Percentiles rank a stretch among this genome's conserved stretches.
These are phyloP conservation scores for Drosophila subquinaria DNA, from an alignment of 2,888 invertebrate species.

Conservation along the genomic window DNA sequence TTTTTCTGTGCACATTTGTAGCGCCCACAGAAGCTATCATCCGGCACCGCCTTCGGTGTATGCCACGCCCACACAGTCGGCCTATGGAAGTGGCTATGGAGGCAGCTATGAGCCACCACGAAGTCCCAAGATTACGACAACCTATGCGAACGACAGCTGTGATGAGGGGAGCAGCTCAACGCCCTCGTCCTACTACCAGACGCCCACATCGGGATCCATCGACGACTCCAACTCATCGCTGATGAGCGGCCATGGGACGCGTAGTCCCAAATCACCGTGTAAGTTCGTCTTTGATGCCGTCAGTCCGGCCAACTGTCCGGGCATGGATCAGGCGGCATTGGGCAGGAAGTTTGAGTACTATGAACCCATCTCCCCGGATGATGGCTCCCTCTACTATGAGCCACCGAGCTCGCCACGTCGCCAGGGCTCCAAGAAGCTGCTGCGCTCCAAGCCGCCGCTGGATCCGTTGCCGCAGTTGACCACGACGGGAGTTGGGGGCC, in stretches of 20 bases:
- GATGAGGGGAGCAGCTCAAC: slow-evolving; percentile 77
- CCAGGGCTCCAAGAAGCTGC: slow-evolving; percentile 72
- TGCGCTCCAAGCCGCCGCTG: slow-evolving; percentile 53
- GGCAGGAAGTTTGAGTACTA: slow-evolving; percentile 84
- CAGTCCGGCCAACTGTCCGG: slow-evolving; percentile 73
- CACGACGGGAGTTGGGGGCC: slow-evolving; percentile 45
- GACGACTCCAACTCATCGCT: slow-evolving; percentile 76
- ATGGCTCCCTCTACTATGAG: slow-evolving; percentile 74
- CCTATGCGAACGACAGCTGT: slow-evolving; percentile 83
- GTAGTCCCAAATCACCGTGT: slow-evolving; percentile 87
- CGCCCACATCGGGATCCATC: slow-evolving; percentile 81
- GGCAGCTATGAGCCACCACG: slow-evolving; percentile 81
- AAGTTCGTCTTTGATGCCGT: slow-evolving; percentile 87
- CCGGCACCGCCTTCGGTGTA: slow-evolving; percentile 58
- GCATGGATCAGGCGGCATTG: slow-evolving; percentile 57
- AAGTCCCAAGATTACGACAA: slow-evolving; percentile 85
- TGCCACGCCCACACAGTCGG: slow-evolving; percentile 50
- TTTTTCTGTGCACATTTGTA: neutral
- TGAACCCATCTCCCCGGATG: slow-evolving; percentile 84
- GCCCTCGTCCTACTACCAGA: slow-evolving; percentile 83
- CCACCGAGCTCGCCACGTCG: slow-evolving; percentile 72
- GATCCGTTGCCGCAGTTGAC: slow-evolving; percentile 65
- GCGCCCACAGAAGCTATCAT: slow-evolving; percentile 52
- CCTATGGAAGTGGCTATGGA: slow-evolving; percentile 40
- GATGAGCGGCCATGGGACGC: slow-evolving; percentile 63